Evolutionary conservation across 2,113 vertebrate species (phyloP).

Genomic region (Paradisaea rubra): DNA sequence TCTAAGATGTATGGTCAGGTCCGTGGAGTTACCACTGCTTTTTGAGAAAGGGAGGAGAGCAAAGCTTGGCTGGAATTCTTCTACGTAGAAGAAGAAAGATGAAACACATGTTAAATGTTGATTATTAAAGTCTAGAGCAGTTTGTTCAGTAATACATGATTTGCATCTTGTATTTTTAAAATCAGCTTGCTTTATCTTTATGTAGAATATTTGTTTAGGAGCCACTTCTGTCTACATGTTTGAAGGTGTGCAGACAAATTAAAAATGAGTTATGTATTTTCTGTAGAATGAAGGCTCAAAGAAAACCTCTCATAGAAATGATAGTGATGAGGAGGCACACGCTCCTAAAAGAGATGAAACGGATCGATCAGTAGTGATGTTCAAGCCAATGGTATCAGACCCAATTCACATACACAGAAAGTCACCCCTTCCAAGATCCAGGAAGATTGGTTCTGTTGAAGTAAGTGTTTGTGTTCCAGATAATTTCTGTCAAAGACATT

Average conservation of each 20-base stretch:
- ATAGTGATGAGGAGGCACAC: slow-evolving; percentile 79
- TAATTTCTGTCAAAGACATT: background rate
- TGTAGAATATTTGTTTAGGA: background rate
- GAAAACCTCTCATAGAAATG: slow-evolving; percentile 70
- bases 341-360: slow-evolving; percentile 77
- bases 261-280: background rate
- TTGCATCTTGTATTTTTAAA: background rate
- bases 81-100: background rate
- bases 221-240: background rate
- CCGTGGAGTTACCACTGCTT: background rate
- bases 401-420: slow-evolving; percentile 90
- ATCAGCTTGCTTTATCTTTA: background rate
- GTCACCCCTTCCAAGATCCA: slow-evolving; percentile 81
- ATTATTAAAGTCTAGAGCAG: background rate
- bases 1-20: background rate
- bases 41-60: background rate
- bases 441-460: slow-evolving; percentile 84
- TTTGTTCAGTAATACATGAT: background rate
- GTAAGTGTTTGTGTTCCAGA: slow-evolving; percentile 72
- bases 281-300: slow-evolving; percentile 78
- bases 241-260: background rate
- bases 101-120: background rate
- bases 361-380: slow-evolving; percentile 80
- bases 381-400: slow-evolving; percentile 87
- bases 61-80: background rate